phyloP scores from a whole-genome alignment of 2,797 vertebrate genomes.

The Babyrousa celebensis region DNA sequence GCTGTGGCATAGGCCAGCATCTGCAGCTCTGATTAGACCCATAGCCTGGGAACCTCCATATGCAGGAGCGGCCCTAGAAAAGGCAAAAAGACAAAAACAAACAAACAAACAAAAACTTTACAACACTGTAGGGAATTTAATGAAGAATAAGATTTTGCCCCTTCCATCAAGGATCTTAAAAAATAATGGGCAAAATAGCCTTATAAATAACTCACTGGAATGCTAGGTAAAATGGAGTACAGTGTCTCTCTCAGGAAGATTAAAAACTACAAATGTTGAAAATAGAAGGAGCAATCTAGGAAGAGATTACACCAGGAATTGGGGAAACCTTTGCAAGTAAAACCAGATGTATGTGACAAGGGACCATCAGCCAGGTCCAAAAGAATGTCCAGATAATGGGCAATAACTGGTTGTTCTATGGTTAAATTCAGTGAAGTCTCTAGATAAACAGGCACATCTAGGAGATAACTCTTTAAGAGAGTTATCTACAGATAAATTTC shows the following conservation, averaged over 20 bases:
- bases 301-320: neutral
- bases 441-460: neutral
- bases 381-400: neutral
- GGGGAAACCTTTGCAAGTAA: neutral
- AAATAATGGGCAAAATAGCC: neutral
- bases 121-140: neutral
- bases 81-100: too few relatives aligned
- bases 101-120: neutral
- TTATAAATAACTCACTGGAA: conserved; percentile 13
- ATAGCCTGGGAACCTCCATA: too few relatives aligned
- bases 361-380: neutral
- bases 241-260: neutral
- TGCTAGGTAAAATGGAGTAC: neutral
- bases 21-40: too few relatives aligned
- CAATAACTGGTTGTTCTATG: neutral
- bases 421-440: neutral
- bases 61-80: too few relatives aligned
- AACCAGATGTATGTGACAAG: neutral
- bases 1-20: too few relatives aligned
- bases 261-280: neutral
- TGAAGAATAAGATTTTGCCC: neutral
- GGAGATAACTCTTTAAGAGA: neutral
- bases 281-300: neutral
- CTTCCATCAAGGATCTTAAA: neutral
- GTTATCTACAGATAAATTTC: neutral